Percentiles rank a stretch among this genome's conserved stretches.
These are phyloP conservation scores for Cyclophora albipunctata DNA, from an alignment of 2,888 invertebrate species.

Conservation along the genomic window DNA sequence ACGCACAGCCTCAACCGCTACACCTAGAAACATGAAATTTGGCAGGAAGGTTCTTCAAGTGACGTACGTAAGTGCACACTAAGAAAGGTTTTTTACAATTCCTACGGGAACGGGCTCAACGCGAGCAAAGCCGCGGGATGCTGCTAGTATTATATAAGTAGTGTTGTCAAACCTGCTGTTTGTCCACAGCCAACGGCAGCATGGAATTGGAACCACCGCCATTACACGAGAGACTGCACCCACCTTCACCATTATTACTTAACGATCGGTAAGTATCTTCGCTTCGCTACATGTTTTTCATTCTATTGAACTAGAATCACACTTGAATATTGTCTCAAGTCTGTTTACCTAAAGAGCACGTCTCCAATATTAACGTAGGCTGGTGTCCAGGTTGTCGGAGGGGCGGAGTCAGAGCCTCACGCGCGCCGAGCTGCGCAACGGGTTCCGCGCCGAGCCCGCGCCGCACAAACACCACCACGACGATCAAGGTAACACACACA, in stretches of 20 bases:
- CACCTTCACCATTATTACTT: slow-evolving; percentile 55
- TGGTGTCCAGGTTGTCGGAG: slow-evolving; percentile 42
- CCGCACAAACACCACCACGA: slow-evolving; percentile 46
- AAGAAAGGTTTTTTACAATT: not conserved
- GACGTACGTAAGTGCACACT: too few species aligned
- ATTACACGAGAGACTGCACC: slow-evolving; percentile 54
- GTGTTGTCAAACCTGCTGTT: slow-evolving; percentile 10
- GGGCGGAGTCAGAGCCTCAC: slow-evolving; percentile 64
- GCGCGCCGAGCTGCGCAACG: slow-evolving; percentile 59
- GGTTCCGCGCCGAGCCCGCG: slow-evolving; percentile 29
- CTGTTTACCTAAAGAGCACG: too few species aligned
- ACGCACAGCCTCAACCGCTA: too few species aligned
- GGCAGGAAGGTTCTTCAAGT: too few species aligned
- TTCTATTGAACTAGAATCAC: too few species aligned
- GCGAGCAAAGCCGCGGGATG: not conserved
- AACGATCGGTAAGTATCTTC: slow-evolving; percentile 41
- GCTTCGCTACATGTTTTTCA: not conserved
- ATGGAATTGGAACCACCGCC: slow-evolving; percentile 54
- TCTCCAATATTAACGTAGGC: not conserved
- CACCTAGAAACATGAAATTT: too few species aligned
- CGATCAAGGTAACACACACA: slow-evolving; percentile 52
- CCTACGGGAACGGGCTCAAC: not conserved
- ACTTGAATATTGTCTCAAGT: too few species aligned
- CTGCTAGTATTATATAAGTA: not conserved
- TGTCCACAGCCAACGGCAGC: slow-evolving; percentile 47